These are phyloP conservation scores for Smittia sp. DNA, from an alignment of 2,888 invertebrate species.

Conservation along the genomic window DNA sequence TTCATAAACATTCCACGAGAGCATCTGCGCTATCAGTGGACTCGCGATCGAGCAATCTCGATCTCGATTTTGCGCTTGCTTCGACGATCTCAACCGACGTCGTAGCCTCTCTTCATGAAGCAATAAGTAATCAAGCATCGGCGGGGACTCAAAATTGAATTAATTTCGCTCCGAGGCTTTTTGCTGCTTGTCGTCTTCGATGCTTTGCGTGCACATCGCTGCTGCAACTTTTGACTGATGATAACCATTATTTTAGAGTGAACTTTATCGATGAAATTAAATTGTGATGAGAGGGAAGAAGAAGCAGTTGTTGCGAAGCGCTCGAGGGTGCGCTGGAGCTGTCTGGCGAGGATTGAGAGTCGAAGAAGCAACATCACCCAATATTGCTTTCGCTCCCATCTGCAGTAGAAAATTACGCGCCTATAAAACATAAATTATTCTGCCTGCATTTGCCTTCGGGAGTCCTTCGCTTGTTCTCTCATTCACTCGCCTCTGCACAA, in stretches of 20 bases:
- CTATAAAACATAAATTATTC: constrained; percentile 21
- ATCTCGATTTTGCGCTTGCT: constrained; percentile 23
- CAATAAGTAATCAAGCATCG: constrained; percentile 34
- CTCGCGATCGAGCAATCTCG: constrained; percentile 30
- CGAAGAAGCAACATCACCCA: not conserved
- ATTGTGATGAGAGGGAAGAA: constrained; percentile 21
- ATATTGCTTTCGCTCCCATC: not conserved
- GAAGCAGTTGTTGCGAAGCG: not conserved
- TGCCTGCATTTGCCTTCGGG: constrained; percentile 8
- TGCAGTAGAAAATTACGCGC: constrained; percentile 19
- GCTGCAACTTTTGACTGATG: not conserved
- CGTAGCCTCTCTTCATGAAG: constrained; percentile 11
- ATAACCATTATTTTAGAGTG: constrained; percentile 18
- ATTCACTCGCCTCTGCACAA: not conserved
- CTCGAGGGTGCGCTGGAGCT: not conserved
- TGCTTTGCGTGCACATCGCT: not conserved
- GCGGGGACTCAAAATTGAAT: constrained; percentile 33
- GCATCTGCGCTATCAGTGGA: constrained; percentile 10
- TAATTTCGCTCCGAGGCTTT: constrained; percentile 29
- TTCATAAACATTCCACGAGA: not conserved
- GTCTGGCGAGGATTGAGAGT: not conserved
- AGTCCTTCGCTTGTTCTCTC: not conserved
- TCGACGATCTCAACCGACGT: not conserved
- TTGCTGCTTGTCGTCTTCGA: constrained; percentile 7
- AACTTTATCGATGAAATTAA: constrained; percentile 30